phyloP scores from a whole-genome alignment of 2,797 vertebrate genomes.

The Pelodytes ibericus region DNA sequence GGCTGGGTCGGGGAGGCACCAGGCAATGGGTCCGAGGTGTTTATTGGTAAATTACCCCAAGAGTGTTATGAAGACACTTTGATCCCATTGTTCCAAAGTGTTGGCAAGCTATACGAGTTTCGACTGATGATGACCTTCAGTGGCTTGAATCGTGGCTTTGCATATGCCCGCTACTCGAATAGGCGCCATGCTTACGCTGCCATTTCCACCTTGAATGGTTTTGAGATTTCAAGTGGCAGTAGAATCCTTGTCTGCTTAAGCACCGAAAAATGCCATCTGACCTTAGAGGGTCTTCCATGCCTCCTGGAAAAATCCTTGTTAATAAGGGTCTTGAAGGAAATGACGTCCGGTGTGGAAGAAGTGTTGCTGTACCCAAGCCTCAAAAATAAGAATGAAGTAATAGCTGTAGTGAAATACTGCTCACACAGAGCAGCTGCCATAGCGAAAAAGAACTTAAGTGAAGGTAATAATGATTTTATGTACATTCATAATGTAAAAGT shows the following conservation, averaged over 20 bases:
- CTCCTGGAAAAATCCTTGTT: conserved; percentile 62
- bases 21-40: conserved; percentile 79
- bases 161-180: conserved; percentile 83
- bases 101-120: conserved; percentile 89
- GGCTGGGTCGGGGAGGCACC: conserved; percentile 81
- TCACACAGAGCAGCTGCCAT: conserved; percentile 83
- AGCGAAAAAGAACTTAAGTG: conserved; percentile 79
- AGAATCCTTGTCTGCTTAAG: conserved; percentile 76
- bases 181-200: conserved; percentile 64
- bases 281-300: conserved; percentile 69
- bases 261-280: conserved; percentile 84
- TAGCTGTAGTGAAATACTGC: conserved; percentile 78
- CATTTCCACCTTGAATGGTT: conserved; percentile 65
- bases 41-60: conserved; percentile 84
- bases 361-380: conserved; percentile 72
- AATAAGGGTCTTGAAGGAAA: conserved; percentile 61
- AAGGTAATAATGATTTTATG: conserved; percentile 9
- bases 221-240: conserved; percentile 57
- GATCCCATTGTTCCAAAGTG: conserved; percentile 59
- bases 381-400: conserved; percentile 50
- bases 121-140: conserved; percentile 98
- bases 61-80: conserved; percentile 82
- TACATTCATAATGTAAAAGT: too few species aligned
- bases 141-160: conserved; percentile 92
- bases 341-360: conserved; percentile 70